A percentile compares a stretch with the other conserved stretches of the same genome.
phyloP scores from a whole-genome alignment of 2,113 vertebrate species.

The Loxodonta africana region DNA sequence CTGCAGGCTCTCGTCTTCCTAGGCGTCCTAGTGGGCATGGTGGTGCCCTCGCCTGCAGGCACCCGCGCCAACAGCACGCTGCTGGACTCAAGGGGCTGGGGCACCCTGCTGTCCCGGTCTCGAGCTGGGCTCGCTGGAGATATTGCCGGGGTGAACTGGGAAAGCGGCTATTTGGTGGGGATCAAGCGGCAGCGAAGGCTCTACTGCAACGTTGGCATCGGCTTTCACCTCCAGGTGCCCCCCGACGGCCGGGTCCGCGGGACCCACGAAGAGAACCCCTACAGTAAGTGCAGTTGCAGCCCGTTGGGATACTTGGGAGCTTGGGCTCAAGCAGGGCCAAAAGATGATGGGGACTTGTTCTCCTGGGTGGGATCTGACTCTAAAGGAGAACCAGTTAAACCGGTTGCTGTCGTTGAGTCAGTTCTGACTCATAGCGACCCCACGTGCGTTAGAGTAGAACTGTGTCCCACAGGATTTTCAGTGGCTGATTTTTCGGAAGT shows the following conservation, averaged over 20 bases:
- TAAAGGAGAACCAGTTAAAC: neutral
- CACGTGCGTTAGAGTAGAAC: neutral
- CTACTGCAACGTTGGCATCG: slow-evolving; percentile 99
- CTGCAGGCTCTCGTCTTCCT: slow-evolving; percentile 92
- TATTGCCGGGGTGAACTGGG: slow-evolving; percentile 94
- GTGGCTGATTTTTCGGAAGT: neutral
- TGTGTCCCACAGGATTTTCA: neutral
- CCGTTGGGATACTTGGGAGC: neutral
- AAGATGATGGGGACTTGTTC: neutral
- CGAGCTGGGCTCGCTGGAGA: slow-evolving; percentile 94
- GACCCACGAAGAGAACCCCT: slow-evolving; percentile 96
- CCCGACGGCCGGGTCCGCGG: slow-evolving; percentile 96
- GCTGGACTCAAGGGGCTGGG: slow-evolving; percentile 93
- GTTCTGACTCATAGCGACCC: neutral
- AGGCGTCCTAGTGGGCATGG: slow-evolving; percentile 91
- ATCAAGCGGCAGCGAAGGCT: slow-evolving; percentile 97
- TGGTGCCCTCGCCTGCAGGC: slow-evolving; percentile 90
- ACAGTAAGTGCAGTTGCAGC: slow-evolving; percentile 94
- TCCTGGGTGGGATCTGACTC: neutral
- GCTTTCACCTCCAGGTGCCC: slow-evolving; percentile 98
- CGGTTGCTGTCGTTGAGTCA: neutral
- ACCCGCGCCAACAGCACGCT: slow-evolving; percentile 93
- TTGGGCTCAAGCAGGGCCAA: neutral
- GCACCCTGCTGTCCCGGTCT: slow-evolving; percentile 94
- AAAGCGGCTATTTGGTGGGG: slow-evolving; percentile 97